phyloP scores from a whole-genome alignment of 2,888 invertebrate species.

The Thymelicus lineola region DNA sequence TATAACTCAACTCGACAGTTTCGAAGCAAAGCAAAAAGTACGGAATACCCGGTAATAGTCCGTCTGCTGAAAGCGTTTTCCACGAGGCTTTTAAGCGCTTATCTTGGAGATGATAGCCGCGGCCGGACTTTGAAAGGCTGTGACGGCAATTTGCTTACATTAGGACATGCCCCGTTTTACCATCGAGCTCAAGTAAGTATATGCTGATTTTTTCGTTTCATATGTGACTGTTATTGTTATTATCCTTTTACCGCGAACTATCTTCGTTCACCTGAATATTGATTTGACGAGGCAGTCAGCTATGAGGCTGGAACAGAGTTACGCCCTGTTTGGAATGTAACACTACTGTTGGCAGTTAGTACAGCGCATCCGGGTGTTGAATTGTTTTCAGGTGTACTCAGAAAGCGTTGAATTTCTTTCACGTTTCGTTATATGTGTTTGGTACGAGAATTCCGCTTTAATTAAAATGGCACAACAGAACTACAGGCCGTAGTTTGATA shows the following conservation, averaged over 20 bases:
- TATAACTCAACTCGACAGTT: conserved; percentile 52
- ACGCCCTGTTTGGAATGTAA: conserved; percentile 62
- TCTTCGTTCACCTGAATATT: conserved; percentile 62
- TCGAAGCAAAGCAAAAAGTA: conserved; percentile 69
- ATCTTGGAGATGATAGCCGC: conserved; percentile 83
- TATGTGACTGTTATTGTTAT: conserved; percentile 32
- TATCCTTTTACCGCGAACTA: conserved; percentile 44
- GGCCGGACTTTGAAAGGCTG: conserved; percentile 81
- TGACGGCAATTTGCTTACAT: conserved; percentile 84
- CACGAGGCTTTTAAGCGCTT: conserved; percentile 84
- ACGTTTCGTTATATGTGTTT: conserved; percentile 58
- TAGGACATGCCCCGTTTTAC: conserved; percentile 74
- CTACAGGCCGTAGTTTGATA: conserved; percentile 13
- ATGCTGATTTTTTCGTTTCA: conserved; percentile 42
- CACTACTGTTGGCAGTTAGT: conserved; percentile 59
- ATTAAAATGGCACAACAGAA: conserved; percentile 37
- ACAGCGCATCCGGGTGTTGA: conserved; percentile 61
- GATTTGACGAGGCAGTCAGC: conserved; percentile 61
- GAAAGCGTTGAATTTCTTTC: conserved; percentile 55
- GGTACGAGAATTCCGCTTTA: conserved; percentile 39
- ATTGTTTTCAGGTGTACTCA: conserved; percentile 73
- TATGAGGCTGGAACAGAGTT: conserved; percentile 69
- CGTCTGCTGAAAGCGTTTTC: conserved; percentile 78
- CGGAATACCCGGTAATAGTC: conserved; percentile 70
- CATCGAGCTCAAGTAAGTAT: conserved; percentile 47